Evolutionary conservation across 2,113 vertebrate genomes (phyloP), one percentile per base, ranked within the genome.

Genomic region (Dolichallabes microphthalmus): DNA sequence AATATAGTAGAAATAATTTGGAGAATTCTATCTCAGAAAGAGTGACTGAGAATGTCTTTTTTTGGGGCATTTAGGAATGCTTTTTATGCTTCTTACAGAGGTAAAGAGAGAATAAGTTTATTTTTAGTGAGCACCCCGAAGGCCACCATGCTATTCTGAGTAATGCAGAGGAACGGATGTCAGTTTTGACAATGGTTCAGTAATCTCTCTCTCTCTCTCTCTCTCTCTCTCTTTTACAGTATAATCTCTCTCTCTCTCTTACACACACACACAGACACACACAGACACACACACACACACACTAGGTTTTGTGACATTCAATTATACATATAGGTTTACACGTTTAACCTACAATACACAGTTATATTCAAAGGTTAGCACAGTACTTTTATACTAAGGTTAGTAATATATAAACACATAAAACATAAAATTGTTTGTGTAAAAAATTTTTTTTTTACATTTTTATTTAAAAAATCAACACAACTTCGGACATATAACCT

Each of bases 101-200:
- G 52, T 77, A 30, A 80, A 45, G 32, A 22, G 20, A 20, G 30
- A 80, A 19, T 60, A 58, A 20, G 52, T 19, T 80, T 80, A 80
- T 80, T 80, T 80, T 80, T 80, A 80, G 58, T 45, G 35, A 35
- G 19, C 57, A 80, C 57, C 77, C 58, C 11, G 45, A 80, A 80
- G 77, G 57, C 30, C 32, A 39, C 30, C 39, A 20, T 39, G 52
- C 27, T 80, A 35, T 80, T 60, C 32, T 25, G 32, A 61, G 57
- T 80, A 60, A 80, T 39, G 57, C 77, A 80, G 57, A 80, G 19
- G 61, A 80, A 39, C 12, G 1, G 57, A 13, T 61, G 57, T 32
- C 57, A 80, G 77, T 57, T 80, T 57, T 80, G 77, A 80, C 57
- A 80, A 61, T 80, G 52, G 74, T 77, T 77, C 17, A 2, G 52